phyloP scores from a whole-genome alignment of 2,888 invertebrate species.

The Clepsis dumicolana region DNA sequence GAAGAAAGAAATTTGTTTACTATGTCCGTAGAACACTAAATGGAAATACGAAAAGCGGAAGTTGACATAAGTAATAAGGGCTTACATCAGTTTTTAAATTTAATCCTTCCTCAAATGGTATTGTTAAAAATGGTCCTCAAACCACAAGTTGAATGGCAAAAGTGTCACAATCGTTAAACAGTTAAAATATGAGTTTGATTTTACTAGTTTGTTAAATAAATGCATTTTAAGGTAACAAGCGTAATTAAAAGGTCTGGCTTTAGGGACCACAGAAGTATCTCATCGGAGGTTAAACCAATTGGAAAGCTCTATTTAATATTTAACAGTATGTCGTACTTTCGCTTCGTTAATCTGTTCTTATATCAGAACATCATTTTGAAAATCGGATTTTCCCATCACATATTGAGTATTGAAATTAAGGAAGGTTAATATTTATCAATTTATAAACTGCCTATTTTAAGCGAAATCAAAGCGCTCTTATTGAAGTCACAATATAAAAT shows the following conservation, averaged over 20 bases:
- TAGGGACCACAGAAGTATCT: not conserved
- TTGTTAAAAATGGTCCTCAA: not conserved
- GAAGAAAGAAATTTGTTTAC: constrained; percentile 64
- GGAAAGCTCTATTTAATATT: not conserved
- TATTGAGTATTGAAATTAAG: not conserved
- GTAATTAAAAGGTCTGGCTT: constrained; percentile 6
- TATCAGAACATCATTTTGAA: not conserved
- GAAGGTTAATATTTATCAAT: not conserved
- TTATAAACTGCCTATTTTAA: not conserved
- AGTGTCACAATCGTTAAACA: not conserved
- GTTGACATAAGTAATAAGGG: constrained; percentile 15
- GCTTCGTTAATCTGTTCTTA: not conserved
- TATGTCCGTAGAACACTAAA: constrained; percentile 51
- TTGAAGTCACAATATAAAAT: not conserved
- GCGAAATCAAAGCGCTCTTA: not conserved
- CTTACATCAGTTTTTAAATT: constrained; percentile 2
- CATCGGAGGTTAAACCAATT: not conserved
- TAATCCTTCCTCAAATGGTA: not conserved
- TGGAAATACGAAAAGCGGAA: constrained; percentile 44
- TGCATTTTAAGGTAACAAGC: not conserved
- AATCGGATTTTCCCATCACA: not conserved
- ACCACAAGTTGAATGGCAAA: not conserved
- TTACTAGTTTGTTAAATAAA: not conserved
- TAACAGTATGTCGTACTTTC: not conserved
- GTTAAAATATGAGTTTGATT: not conserved